Conservation (phyloP, 2,113 vertebrate genomes). For the Xiphophorus hellerii region DNA sequence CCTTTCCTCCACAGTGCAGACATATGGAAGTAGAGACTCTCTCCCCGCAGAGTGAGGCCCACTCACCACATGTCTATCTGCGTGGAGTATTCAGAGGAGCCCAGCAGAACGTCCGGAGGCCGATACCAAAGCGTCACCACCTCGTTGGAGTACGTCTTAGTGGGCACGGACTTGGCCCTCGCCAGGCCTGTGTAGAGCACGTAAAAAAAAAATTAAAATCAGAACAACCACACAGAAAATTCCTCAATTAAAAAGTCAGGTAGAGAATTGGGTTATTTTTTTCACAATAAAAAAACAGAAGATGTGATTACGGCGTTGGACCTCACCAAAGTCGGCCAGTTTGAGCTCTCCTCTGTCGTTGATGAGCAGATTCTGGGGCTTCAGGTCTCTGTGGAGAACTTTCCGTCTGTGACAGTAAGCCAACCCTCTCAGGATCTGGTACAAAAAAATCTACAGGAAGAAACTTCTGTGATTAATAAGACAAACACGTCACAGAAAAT, state of each 20-base stretch:
- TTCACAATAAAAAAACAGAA: not conserved
- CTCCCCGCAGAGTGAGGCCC: slow-evolving; percentile 16
- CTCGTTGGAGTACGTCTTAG: slow-evolving; percentile 97
- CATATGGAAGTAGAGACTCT: slow-evolving; percentile 4
- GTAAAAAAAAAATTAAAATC: not conserved
- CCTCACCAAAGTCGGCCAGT: slow-evolving; percentile 88
- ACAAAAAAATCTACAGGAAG: slow-evolving; percentile 80
- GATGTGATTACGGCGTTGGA: not conserved
- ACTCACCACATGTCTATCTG: slow-evolving; percentile 98
- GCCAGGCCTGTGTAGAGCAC: slow-evolving; percentile 84
- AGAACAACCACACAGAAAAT: not conserved
- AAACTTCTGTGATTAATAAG: not conserved
- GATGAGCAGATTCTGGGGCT: slow-evolving; percentile 90
- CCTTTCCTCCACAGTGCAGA: not conserved
- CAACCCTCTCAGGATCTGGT: slow-evolving; percentile 87
- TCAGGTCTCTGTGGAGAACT: slow-evolving; percentile 89
- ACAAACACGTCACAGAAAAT: not conserved
- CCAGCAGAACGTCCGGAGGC: slow-evolving; percentile 94
- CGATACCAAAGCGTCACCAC: slow-evolving; percentile 97
- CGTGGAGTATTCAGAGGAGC: slow-evolving; percentile 95
- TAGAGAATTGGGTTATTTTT: not conserved
- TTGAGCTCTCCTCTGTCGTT: slow-evolving; percentile 90
- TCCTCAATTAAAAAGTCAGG: not conserved
- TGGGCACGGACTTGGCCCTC: slow-evolving; percentile 94
- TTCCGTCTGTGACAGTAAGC: slow-evolving; percentile 88